Evolutionary conservation across 2,113 vertebrate genomes (phyloP), one percentile per base, ranked within the genome.

Genomic region (cattle (Bos taurus)): DNA sequence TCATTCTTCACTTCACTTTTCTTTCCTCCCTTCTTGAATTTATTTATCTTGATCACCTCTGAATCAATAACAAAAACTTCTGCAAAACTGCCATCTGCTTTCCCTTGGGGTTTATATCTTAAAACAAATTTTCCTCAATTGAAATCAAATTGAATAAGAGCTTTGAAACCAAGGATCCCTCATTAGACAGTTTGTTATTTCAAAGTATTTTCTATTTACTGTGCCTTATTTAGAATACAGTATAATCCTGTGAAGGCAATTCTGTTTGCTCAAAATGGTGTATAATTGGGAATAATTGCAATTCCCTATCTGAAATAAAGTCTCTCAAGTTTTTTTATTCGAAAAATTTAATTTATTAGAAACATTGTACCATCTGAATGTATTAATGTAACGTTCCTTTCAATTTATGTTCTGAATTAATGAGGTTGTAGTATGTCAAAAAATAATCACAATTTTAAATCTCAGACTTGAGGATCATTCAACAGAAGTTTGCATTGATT

Each of bases 101-200:
- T 96, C 54, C 89, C 62, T 64, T 93, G 86, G 81, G 71, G 57
- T 97, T 97, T 96, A 96, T 95, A 97, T 97, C 90, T 97, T 97
- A 97, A 96, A 95, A 97, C 96, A 95, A 97, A 97, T 90, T 97
- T 97, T 98, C 87, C 46, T 97, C 96, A 97, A 96, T 98, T 98
- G 97, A 98, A 97, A 95, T 95, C 90, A 97, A 96, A 98, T 97
- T 98, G 96, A 98, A 98, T 98, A 98, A 98, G 90, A 98, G 64
- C 92, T 98, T 98, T 98, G 97, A 97, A 98, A 97, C 50, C 96
- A 91, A 97, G 90, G 97, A 96, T 97, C 92, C 64, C 95, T 98
- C 95, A 96, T 98, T 97, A 98, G 98, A 92, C 94, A 97, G 97
- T 97, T 98, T 98, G 97, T 98, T 97, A 98, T 97, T 96, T 97